Conservation (phyloP, 2,113 vertebrate genomes). For the Nestor notabilis region DNA sequence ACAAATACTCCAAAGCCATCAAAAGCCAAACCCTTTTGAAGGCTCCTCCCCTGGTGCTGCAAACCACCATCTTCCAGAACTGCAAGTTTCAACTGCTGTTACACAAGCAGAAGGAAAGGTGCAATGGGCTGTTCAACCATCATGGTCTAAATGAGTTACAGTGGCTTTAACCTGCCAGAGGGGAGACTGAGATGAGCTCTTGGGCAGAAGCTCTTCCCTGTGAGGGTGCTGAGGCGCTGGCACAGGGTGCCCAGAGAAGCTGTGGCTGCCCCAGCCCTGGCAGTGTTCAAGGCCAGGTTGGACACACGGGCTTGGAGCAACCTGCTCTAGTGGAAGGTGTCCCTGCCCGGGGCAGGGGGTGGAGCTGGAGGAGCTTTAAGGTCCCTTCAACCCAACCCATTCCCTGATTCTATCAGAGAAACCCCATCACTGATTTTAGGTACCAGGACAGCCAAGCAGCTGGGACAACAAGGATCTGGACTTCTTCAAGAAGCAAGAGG, state of each 20-base stretch:
- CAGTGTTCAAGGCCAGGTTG: no score
- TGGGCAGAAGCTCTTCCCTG: neutral
- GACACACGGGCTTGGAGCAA: no score
- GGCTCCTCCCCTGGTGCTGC: no score
- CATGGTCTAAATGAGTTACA: neutral
- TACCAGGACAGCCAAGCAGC: neutral
- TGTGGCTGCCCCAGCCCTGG: no score
- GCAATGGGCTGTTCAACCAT: neutral
- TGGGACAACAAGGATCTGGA: neutral
- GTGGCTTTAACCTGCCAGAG: neutral
- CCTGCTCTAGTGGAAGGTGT: no score
- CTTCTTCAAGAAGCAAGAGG: no score
- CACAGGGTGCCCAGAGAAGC: no score
- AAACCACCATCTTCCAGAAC: neutral
- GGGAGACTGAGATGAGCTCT: neutral
- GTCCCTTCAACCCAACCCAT: neutral
- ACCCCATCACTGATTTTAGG: no score
- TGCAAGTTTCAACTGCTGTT: neutral
- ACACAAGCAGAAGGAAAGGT: neutral
- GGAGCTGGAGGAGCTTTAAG: neutral
- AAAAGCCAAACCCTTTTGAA: fast-evolving
- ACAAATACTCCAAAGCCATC: fast-evolving
- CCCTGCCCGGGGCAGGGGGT: neutral
- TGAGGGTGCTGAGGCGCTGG: neutral
- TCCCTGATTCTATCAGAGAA: neutral